Evolutionary conservation across 2,888 invertebrate genomes (phyloP).

Genomic region (Cynaeus angustus): DNA sequence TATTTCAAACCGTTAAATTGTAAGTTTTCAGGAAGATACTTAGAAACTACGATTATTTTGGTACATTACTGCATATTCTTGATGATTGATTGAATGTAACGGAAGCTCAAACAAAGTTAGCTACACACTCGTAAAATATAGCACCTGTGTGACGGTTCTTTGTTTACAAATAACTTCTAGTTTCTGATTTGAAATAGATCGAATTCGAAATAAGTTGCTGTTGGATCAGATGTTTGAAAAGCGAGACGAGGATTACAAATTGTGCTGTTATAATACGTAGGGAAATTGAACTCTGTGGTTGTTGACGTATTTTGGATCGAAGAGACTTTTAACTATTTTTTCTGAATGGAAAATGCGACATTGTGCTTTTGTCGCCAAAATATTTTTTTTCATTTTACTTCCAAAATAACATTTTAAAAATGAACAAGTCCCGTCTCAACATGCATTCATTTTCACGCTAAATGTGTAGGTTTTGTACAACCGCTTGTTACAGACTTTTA

Average conservation of each 20-base stretch:
- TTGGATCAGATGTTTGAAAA: slow-evolving; percentile 12
- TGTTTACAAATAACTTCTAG: background rate
- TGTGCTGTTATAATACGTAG: slow-evolving; percentile 11
- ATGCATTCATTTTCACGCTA: background rate
- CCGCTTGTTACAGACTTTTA: slow-evolving; percentile 9
- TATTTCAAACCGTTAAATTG: slow-evolving; percentile 47
- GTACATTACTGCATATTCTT: slow-evolving; percentile 14
- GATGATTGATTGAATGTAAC: too few species aligned
- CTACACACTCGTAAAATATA: background rate
- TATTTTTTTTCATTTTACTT: background rate
- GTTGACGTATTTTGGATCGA: slow-evolving; percentile 11
- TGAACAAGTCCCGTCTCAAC: background rate
- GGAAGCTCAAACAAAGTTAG: too few species aligned
- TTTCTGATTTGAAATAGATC: slow-evolving; percentile 6
- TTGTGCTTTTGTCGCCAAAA: background rate
- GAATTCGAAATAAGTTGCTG: background rate
- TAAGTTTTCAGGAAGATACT: slow-evolving; percentile 21
- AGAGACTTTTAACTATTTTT: slow-evolving; percentile 6
- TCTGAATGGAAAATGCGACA: slow-evolving; percentile 2
- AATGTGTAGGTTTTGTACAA: background rate
- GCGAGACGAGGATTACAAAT: slow-evolving; percentile 18
- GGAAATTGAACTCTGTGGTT: slow-evolving; percentile 17
- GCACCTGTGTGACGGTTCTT: background rate
- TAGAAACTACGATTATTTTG: slow-evolving; percentile 20
- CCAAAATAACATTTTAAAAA: background rate